These are phyloP conservation scores for Dendroctonus ponderosae DNA, from an alignment of 1,140 invertebrate genomes.

Conservation along the genomic window DNA sequence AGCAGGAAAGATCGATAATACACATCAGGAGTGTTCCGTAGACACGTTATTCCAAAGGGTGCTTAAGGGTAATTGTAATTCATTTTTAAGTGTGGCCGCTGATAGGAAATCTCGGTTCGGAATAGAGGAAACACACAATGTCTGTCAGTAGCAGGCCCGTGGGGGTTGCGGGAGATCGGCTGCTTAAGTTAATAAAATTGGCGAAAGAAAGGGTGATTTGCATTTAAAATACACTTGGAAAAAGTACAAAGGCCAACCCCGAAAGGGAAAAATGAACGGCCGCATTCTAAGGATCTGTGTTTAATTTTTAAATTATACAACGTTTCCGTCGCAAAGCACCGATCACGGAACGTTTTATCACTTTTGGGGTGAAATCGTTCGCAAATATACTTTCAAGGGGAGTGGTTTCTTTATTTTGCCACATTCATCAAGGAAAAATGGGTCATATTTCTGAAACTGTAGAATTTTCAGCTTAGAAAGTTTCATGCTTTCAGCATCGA, in stretches of 20 bases:
- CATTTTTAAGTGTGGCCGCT: conserved; percentile 39
- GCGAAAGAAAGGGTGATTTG: conserved; percentile 39
- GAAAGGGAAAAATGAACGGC: conserved; percentile 29
- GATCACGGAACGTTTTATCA: no score
- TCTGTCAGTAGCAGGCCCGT: conserved; percentile 35
- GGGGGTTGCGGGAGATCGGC: conserved; percentile 24
- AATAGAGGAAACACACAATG: conserved; percentile 34
- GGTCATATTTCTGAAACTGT: no score
- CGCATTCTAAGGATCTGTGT: conserved; percentile 25
- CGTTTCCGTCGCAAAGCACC: conserved; percentile 1
- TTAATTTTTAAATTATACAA: conserved; percentile 34
- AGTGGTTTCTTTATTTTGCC: no score
- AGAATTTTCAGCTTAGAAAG: no score
- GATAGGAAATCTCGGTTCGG: conserved; percentile 33
- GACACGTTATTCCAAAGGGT: conserved; percentile 34
- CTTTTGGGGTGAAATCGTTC: no score
- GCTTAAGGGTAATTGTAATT: conserved; percentile 40
- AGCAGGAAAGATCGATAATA: conserved; percentile 24
- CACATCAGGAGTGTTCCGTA: conserved; percentile 29
- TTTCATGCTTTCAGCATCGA: no score
- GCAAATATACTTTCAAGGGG: no score
- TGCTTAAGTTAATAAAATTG: conserved; percentile 40
- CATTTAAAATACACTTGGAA: conserved; percentile 38
- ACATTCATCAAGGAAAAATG: no score
- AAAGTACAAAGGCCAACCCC: conserved; percentile 24